phyloP scores from a whole-genome alignment of 2,888 invertebrate genomes.

The Ceratothoa steindachneri region DNA sequence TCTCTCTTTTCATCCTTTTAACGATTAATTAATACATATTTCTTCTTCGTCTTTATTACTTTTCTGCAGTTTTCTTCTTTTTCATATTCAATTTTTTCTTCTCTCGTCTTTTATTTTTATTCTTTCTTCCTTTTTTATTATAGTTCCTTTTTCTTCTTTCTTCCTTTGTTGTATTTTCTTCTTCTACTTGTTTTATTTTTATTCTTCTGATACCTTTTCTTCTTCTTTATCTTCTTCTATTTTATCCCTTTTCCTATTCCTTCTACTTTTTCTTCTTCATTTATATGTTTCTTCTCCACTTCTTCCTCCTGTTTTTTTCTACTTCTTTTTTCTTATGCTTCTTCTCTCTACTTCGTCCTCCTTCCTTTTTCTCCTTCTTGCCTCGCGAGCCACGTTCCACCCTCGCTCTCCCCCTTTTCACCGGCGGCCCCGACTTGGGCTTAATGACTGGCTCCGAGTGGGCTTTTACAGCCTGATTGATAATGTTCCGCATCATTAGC shows the following conservation, averaged over 20 bases:
- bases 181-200: too few species aligned
- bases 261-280: too few species aligned
- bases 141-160: too few species aligned
- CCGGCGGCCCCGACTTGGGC: neutral
- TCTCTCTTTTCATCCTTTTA: too few species aligned
- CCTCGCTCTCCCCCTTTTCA: neutral
- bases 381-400: neutral
- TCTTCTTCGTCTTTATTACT: neutral
- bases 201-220: too few species aligned
- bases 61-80: neutral
- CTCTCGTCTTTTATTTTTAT: too few species aligned
- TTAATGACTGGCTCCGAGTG: constrained; percentile 1
- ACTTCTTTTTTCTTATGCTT: neutral
- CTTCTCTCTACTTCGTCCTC: neutral
- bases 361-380: neutral
- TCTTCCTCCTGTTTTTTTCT: neutral
- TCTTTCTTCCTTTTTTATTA: too few species aligned
- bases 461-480: neutral
- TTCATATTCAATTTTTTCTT: neutral
- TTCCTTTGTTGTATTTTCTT: too few species aligned
- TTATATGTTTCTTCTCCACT: too few species aligned
- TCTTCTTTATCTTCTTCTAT: too few species aligned
- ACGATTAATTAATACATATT: too few species aligned
- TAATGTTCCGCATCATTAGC: constrained; percentile 12
- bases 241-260: too few species aligned